A percentile compares a stretch with the other conserved stretches of the same genome.
Conservation (phyloP, 2,888 invertebrate species). For the Melinopterus prodromus region DNA sequence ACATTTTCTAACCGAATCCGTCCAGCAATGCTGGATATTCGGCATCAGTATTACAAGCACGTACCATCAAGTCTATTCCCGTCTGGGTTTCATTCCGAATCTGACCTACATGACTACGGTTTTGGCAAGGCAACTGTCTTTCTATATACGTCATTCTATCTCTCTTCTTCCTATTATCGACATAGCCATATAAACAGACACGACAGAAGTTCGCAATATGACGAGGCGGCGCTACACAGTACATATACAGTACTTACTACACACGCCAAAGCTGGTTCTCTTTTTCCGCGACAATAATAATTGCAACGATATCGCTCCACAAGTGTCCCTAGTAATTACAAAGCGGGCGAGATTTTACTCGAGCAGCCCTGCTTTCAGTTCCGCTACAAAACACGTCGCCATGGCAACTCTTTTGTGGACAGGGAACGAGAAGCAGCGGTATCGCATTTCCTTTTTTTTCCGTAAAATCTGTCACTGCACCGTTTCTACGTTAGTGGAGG, state of each 20-base stretch:
- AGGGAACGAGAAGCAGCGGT: background rate
- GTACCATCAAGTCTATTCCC: background rate
- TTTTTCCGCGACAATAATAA: background rate
- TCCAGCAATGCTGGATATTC: too few species aligned
- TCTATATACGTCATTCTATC: background rate
- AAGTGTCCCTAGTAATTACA: background rate
- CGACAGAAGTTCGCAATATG: background rate
- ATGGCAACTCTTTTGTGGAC: background rate
- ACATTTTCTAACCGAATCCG: too few species aligned
- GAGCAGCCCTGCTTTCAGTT: background rate
- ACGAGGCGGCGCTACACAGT: background rate
- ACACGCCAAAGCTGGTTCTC: background rate
- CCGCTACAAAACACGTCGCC: background rate
- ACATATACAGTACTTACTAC: too few species aligned
- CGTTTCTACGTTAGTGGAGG: too few species aligned
- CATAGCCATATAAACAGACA: background rate
- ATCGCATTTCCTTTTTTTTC: background rate
- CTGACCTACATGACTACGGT: background rate
- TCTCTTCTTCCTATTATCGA: background rate
- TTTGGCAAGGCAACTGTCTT: background rate
- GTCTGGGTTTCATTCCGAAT: background rate
- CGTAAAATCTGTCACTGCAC: background rate
- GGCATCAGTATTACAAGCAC: background rate
- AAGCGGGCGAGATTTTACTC: background rate
- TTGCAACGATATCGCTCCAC: background rate